Percentiles rank a stretch among this genome's conserved stretches.
Evolutionary conservation across 1,140 invertebrate genomes (phyloP).

Genomic region (Drosophila kepulauana): DNA sequence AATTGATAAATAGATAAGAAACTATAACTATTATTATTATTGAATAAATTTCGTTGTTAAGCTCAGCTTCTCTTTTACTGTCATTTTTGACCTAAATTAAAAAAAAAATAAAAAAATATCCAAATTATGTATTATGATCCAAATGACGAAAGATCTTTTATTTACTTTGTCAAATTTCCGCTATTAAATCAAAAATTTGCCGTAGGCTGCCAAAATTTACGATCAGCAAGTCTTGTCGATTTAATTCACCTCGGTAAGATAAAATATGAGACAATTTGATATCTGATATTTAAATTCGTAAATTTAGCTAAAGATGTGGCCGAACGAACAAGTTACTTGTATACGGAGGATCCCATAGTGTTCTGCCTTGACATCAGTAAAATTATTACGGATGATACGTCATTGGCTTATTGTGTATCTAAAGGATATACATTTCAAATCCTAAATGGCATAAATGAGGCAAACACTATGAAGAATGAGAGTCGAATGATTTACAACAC

Average conservation of each 20-base stretch:
- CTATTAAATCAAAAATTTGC: slow-evolving; percentile 12
- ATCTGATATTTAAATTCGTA: not conserved
- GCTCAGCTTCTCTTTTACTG: slow-evolving; percentile 5
- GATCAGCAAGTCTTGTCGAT: slow-evolving; percentile 8
- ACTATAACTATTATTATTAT: not conserved
- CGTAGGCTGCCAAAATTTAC: slow-evolving; percentile 19
- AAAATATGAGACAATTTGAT: not conserved
- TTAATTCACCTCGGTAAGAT: slow-evolving; percentile 26
- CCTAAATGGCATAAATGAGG: slow-evolving; percentile 6
- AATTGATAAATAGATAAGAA: too few relatives aligned
- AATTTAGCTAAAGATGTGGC: slow-evolving; percentile 27
- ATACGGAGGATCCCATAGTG: slow-evolving; percentile 9
- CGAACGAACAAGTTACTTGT: not conserved
- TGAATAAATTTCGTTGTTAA: not conserved
- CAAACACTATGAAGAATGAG: not conserved
- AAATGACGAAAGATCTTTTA: not conserved
- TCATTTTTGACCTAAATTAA: slow-evolving; percentile 1
- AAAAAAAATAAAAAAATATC: not conserved
- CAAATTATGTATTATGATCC: slow-evolving; percentile 19
- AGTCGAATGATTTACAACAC: not conserved
- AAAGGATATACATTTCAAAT: slow-evolving; percentile 31
- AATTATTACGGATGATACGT: slow-evolving; percentile 22
- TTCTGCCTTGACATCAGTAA: slow-evolving; percentile 21
- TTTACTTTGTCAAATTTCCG: slow-evolving; percentile 29
- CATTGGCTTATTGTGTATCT: slow-evolving; percentile 23